These are phyloP conservation scores for Actinia tenebrosa DNA, from an alignment of 64 coral and sea anemone genomes.

Conservation along the genomic window DNA sequence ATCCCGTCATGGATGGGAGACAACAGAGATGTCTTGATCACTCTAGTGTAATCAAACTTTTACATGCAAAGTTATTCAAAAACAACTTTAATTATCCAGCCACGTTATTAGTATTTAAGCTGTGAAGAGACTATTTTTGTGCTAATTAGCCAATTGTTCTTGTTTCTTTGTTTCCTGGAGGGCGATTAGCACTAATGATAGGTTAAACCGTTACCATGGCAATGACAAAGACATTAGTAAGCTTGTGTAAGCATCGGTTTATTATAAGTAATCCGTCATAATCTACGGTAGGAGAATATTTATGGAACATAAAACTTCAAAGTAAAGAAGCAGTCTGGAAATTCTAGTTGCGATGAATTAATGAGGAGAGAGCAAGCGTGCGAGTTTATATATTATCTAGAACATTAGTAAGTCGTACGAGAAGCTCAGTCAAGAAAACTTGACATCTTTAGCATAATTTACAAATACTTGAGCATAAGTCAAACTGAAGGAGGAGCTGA, in stretches of 20 bases:
- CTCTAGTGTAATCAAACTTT: no score
- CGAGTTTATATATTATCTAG: background rate
- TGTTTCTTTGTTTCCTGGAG: background rate
- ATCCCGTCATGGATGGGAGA: no score
- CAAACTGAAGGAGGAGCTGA: background rate
- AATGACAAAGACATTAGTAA: background rate
- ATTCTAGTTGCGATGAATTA: background rate
- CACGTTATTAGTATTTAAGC: no score
- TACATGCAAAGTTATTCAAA: no score
- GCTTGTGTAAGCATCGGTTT: background rate
- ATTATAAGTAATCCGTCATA: background rate
- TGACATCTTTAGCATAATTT: background rate
- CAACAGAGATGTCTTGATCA: no score
- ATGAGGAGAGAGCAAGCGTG: background rate
- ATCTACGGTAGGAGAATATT: background rate
- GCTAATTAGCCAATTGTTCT: background rate
- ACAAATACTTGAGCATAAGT: background rate
- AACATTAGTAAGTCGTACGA: background rate
- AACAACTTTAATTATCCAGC: no score
- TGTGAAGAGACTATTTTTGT: background rate
- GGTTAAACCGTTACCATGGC: background rate
- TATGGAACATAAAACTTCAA: background rate
- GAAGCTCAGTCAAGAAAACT: background rate
- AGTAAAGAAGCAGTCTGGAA: background rate
- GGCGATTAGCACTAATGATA: slow-evolving; percentile 1